phyloP scores from a whole-genome alignment of 1,140 invertebrate genomes.

The Drosophila arawakana region DNA sequence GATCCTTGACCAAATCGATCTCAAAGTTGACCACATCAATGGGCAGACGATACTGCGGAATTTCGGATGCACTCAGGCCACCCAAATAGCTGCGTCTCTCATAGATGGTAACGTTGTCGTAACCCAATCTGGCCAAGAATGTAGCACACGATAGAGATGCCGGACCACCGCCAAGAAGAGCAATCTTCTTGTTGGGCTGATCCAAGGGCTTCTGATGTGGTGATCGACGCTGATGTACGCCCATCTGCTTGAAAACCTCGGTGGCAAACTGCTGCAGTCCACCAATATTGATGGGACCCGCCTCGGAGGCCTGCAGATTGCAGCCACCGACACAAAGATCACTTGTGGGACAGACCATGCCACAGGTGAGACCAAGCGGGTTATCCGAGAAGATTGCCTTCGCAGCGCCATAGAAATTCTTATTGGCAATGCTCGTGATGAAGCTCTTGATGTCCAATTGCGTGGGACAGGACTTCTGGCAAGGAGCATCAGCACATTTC shows the following conservation, averaged over 20 bases:
- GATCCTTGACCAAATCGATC: slow-evolving; percentile 94
- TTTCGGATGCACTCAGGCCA: slow-evolving; percentile 96
- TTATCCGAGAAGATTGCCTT: slow-evolving; percentile 99
- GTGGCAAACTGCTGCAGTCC: slow-evolving; percentile 99
- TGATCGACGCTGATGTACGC: slow-evolving; percentile 93
- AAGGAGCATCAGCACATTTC: slow-evolving; percentile 99
- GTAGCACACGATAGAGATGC: slow-evolving; percentile 98
- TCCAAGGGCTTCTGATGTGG: slow-evolving; percentile 87
- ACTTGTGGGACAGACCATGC: slow-evolving; percentile 99
- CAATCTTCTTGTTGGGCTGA: slow-evolving; percentile 91
- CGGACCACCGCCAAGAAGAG: slow-evolving; percentile 96
- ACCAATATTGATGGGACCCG: slow-evolving; percentile 99
- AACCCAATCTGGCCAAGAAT: slow-evolving; percentile 96
- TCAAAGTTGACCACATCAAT: slow-evolving; percentile 97
- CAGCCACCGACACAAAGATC: slow-evolving; percentile 99
- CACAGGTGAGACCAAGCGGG: slow-evolving; percentile 97
- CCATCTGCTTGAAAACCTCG: slow-evolving; percentile 97
- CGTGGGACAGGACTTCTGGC: slow-evolving; percentile 99
- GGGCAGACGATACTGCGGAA: slow-evolving; percentile 98
- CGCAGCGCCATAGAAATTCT: slow-evolving; percentile 99
- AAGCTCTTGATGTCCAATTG: slow-evolving; percentile 98
- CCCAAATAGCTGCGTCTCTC: slow-evolving; percentile 95
- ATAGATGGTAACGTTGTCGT: slow-evolving; percentile 95
- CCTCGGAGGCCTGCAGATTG: slow-evolving; percentile 97
- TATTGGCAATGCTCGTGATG: slow-evolving; percentile 98